Percentiles rank a stretch among this genome's conserved stretches.
Conservation (phyloP, 1,140 invertebrate species). For the Hesperophylax magnus region DNA sequence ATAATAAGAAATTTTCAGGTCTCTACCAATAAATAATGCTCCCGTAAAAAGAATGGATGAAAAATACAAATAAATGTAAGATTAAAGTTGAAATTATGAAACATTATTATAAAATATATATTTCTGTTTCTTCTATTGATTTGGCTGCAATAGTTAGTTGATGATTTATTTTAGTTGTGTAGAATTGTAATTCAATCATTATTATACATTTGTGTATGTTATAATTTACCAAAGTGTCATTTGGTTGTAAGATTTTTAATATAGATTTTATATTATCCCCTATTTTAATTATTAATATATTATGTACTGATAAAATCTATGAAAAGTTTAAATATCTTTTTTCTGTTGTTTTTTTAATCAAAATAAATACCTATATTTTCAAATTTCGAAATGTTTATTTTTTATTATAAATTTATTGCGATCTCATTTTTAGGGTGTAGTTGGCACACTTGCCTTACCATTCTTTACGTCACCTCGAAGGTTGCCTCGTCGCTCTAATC, state of each 20-base stretch:
- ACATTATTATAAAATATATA: too few relatives aligned
- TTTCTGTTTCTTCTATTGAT: too few relatives aligned
- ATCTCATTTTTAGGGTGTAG: too few relatives aligned
- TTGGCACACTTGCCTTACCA: too few relatives aligned
- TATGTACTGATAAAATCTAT: neutral
- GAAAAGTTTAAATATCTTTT: neutral
- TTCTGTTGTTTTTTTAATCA: conserved; percentile 4
- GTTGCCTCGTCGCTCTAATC: too few relatives aligned
- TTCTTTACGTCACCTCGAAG: too few relatives aligned
- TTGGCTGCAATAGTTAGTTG: conserved; percentile 1
- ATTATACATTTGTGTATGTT: neutral
- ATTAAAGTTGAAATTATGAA: too few relatives aligned
- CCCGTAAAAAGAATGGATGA: too few relatives aligned
- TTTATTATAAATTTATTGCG: neutral
- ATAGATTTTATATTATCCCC: conserved; percentile 22
- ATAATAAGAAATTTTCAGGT: too few relatives aligned
- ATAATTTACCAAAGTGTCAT: conserved; percentile 7
- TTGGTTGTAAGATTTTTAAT: conserved; percentile 18
- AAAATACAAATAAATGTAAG: too few relatives aligned
- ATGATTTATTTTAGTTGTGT: neutral
- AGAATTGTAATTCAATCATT: neutral
- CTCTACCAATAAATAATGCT: too few relatives aligned
- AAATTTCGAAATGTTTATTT: neutral
- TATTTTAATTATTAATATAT: neutral
- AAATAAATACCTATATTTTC: conserved; percentile 19